Percentiles rank a stretch among this genome's conserved stretches.
Evolutionary conservation across 2,113 vertebrate species (phyloP).

Genomic region (Manacus vitellinus): DNA sequence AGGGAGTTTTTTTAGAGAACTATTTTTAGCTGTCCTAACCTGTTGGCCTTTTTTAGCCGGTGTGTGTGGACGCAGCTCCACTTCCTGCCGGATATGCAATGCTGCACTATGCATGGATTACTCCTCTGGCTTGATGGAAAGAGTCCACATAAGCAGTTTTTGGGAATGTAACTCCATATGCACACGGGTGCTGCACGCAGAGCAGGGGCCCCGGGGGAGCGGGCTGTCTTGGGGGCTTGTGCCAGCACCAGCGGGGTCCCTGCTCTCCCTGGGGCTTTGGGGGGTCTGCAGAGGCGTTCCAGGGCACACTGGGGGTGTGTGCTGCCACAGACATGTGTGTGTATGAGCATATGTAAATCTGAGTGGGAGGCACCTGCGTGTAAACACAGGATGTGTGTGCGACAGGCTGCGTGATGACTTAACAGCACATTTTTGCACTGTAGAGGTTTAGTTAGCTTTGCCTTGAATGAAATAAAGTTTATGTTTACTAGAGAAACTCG

Average conservation of each 20-base stretch:
- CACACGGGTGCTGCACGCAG: background rate
- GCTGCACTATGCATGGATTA: slow-evolving; percentile 71
- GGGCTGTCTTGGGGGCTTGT: background rate
- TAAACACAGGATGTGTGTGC: background rate
- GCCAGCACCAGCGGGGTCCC: background rate
- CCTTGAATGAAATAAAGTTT: slow-evolving; percentile 77
- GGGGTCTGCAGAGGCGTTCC: background rate
- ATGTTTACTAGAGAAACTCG: slow-evolving; percentile 58
- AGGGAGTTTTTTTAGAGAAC: background rate
- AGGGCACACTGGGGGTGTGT: background rate
- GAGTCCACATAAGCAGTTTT: background rate
- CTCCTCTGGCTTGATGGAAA: slow-evolving; percentile 49
- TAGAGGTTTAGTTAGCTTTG: slow-evolving; percentile 73
- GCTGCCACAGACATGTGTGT: background rate
- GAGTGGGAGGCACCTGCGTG: background rate
- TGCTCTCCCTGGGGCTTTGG: background rate
- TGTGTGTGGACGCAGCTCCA: background rate
- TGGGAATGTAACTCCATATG: background rate
- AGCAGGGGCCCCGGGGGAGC: rapidly evolving
- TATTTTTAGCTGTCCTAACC: slow-evolving; percentile 52
- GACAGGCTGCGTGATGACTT: slow-evolving; percentile 1
- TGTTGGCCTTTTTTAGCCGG: slow-evolving; percentile 38
- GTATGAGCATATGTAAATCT: background rate
- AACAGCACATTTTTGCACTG: slow-evolving; percentile 62
- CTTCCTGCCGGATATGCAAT: slow-evolving; percentile 37